phyloP scores from a whole-genome alignment of 2,888 invertebrate species.

The Amiota communis region DNA sequence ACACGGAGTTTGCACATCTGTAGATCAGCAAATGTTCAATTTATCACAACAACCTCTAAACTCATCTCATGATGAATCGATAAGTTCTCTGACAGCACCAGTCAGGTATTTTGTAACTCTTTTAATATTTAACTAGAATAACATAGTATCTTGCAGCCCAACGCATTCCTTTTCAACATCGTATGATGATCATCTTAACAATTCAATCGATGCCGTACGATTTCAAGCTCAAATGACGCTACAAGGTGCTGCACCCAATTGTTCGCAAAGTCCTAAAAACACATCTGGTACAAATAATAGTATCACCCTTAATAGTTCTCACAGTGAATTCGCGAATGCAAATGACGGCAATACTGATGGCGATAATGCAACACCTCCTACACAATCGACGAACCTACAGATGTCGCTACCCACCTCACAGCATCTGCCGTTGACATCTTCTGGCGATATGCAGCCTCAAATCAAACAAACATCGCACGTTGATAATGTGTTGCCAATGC shows the following conservation, averaged over 20 bases:
- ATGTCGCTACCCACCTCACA: no score
- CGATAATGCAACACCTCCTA: constrained; percentile 41
- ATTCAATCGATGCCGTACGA: constrained; percentile 69
- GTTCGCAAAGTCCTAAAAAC: constrained; percentile 48
- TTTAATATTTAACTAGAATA: no score
- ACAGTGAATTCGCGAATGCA: constrained; percentile 29
- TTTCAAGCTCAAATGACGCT: constrained; percentile 64
- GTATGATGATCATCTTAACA: constrained; percentile 74
- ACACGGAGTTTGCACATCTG: constrained; percentile 11
- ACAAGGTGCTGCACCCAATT: constrained; percentile 35
- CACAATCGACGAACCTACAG: no score
- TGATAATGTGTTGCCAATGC: constrained; percentile 10
- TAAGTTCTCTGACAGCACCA: constrained; percentile 70
- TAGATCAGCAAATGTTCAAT: constrained; percentile 55
- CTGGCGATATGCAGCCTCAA: constrained; percentile 22
- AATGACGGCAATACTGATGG: constrained; percentile 41
- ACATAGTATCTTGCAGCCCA: constrained; percentile 74
- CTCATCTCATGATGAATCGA: constrained; percentile 72
- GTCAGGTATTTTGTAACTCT: constrained; percentile 61
- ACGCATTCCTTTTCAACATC: constrained; percentile 82
- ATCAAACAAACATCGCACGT: background rate
- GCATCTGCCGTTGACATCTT: constrained; percentile 27
- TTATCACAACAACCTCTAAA: constrained; percentile 69
- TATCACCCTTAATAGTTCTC: constrained; percentile 27
- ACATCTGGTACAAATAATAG: constrained; percentile 23